Base-by-base conservation (phyloP, 2,797 vertebrate genomes). In the Agapornis canus region DNA sequence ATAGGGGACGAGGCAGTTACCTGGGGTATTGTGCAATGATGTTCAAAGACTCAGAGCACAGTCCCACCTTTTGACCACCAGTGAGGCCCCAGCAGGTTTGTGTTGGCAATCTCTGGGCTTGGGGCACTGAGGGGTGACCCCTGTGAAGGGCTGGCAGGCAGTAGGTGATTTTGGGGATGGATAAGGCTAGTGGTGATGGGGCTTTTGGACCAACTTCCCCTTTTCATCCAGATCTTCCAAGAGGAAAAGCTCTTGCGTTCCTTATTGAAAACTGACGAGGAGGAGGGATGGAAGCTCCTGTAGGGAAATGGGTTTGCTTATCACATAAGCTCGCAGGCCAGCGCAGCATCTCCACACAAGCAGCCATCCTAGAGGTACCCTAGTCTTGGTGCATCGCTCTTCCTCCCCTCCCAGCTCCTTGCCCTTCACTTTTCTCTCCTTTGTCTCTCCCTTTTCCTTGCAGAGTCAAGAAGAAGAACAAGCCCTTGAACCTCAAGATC, bases 401-500 rank as follows among this genome's bases (percentile, higher is more conserved):
- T 25, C 32, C 14, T 15, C 11, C 6, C 42, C 6, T 8, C 22
- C 18, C 2, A 2, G 0, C 43, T 70, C 61, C 39, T 29, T 8
- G 9, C 56, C 10, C 12, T 23, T 90, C 13, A 47, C 32, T 56
- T 29, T 23, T 2, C 18, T 51, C 52, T 63, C 66, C 19, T 7
- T 61, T 61, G 39, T 21, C 57, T 20, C 31, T 84, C 60, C 52
- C 32, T 43, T 45, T 31, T 35, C 83, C 75, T 79, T 23, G 22
- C 97, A 99, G 99, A 98, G 98, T 98, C 91, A 99, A 99, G 98
- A 99, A 99, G 98, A 99, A 99, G 98, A 99, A 98, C 97, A 99
- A 99, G 86, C 99, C 99, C 88, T 95, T 99, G 98, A 99, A 99
- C 98, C 99, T 99, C 97, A 99, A 99, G 98, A 99, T 99, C 98